Base-by-base conservation (phyloP, 2,888 invertebrate genomes). In the Drosophila crucigera region DNA sequence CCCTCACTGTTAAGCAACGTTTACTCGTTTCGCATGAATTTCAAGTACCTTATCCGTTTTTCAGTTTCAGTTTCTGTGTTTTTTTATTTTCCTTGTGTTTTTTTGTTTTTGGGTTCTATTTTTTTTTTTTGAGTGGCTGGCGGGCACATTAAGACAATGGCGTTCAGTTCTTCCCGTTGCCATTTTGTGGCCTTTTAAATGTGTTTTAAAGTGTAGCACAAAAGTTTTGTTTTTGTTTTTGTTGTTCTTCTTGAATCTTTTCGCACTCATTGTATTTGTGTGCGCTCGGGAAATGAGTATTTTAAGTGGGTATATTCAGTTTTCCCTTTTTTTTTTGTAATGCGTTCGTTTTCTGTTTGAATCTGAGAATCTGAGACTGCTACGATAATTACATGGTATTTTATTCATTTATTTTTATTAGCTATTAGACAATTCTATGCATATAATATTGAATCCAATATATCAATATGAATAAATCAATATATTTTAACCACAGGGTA, bases 181-280 rank as follows among this genome's bases (percentile, higher is more conserved):
- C 72, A 84, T 81, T 79, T 76, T 86, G 87, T 82, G 86, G 84
- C 64, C 71, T 64, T 74, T 56, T 53, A 76, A 79, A 83, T 81
- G 83, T 69, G 68, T 68, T 82, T 73, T 84, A 84, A 84, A 88
- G 82, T 82, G 76, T 76, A 62, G 68, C 67, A 60, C 61, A 55
- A 66, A 68, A 78, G 74, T 52, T 37, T 28, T 60, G 25, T 55
- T 52, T 37, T 28, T 60, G 25, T 55, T 49, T n/a, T 47, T 58
- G n/a, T 22, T 56, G 5, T 14, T 31, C n/a, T 56, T 53, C 49
- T 39, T 50, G 47, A 65, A 74, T 59, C 62, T 63, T 56, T 73
- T 69, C 56, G 60, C 78, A 73, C 76, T 71, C 59, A 71, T 66
- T 76, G 74, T 74, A 50, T 59, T 70, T 76, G 49, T 62, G 39